Evolutionary conservation across 1,140 invertebrate genomes (phyloP).

Genomic region (Homalodisca vitripennis): DNA sequence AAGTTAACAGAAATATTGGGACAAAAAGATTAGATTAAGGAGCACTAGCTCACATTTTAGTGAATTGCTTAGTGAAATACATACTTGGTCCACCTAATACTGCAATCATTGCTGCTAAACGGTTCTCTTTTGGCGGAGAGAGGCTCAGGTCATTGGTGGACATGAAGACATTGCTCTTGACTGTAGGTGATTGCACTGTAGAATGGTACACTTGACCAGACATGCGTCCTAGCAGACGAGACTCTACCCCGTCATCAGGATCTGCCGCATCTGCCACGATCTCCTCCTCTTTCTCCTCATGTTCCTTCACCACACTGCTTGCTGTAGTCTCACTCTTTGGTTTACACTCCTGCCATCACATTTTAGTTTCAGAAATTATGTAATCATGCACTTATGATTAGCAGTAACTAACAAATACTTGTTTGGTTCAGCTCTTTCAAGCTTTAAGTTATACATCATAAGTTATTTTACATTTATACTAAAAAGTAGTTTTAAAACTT

Average conservation of each 20-base stretch:
- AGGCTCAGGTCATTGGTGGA: conserved; percentile 16
- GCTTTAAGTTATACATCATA: too few relatives aligned
- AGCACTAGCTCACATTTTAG: too few relatives aligned
- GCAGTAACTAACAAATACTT: too few relatives aligned
- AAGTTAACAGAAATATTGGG: too few relatives aligned
- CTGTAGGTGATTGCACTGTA: background rate
- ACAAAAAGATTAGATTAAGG: too few relatives aligned
- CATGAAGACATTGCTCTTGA: background rate
- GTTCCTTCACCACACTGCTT: background rate
- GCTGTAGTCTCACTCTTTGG: background rate
- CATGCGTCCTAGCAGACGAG: conserved; percentile 4
- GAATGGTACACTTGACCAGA: background rate
- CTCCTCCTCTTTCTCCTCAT: background rate
- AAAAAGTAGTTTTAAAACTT: too few relatives aligned
- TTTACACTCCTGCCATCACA: background rate
- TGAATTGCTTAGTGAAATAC: too few relatives aligned
- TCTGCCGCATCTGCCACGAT: too few relatives aligned
- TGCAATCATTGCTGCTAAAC: conserved; percentile 8
- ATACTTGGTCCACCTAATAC: conserved; percentile 10
- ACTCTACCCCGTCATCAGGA: background rate
- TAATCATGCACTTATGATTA: too few relatives aligned
- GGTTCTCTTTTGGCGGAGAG: conserved; percentile 14
- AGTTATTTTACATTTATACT: too few relatives aligned
- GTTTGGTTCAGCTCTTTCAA: too few relatives aligned
- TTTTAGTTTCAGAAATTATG: too few relatives aligned